Percentiles rank a stretch among this genome's conserved stretches.
Evolutionary conservation across 2,888 invertebrate species (phyloP).

Genomic region (Pediacus dermestoides): DNA sequence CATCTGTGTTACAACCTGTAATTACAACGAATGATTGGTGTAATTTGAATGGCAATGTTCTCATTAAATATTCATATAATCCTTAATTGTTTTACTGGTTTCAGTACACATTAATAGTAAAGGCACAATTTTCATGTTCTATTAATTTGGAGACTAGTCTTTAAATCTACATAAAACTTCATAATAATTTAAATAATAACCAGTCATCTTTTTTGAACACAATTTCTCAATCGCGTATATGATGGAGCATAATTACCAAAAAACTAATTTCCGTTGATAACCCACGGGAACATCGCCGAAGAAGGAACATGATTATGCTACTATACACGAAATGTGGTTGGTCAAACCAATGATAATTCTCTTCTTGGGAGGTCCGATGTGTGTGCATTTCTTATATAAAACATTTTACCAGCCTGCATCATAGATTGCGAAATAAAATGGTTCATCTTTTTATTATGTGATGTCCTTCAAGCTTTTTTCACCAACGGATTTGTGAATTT

Average conservation of each 20-base stretch:
- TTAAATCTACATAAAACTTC: no score
- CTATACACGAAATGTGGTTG: slow-evolving; percentile 26
- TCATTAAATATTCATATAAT: slow-evolving; percentile 36
- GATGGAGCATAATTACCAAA: no score
- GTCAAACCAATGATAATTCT: slow-evolving; percentile 27
- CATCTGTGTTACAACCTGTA: slow-evolving; percentile 35
- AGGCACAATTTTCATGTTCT: no score
- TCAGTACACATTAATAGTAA: no score
- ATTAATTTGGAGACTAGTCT: no score
- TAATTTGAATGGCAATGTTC: slow-evolving; percentile 35
- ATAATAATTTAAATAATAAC: no score
- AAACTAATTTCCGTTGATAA: neutral
- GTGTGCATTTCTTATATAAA: slow-evolving; percentile 43
- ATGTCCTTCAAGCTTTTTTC: neutral
- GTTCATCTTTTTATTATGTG: slow-evolving; percentile 20
- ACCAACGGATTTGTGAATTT: neutral
- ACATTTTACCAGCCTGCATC: slow-evolving; percentile 35
- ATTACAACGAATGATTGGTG: slow-evolving; percentile 34
- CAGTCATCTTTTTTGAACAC: no score
- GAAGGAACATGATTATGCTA: neutral
- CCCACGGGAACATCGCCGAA: no score
- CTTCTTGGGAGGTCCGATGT: slow-evolving; percentile 47
- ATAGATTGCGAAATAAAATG: slow-evolving; percentile 38
- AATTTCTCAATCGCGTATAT: no score
- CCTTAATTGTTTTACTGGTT: slow-evolving; percentile 35